Percentiles rank a stretch among this genome's conserved stretches.
These are phyloP conservation scores for Ommatoiulus sabulosus DNA, from an alignment of 2,888 invertebrate species.

Conservation along the genomic window DNA sequence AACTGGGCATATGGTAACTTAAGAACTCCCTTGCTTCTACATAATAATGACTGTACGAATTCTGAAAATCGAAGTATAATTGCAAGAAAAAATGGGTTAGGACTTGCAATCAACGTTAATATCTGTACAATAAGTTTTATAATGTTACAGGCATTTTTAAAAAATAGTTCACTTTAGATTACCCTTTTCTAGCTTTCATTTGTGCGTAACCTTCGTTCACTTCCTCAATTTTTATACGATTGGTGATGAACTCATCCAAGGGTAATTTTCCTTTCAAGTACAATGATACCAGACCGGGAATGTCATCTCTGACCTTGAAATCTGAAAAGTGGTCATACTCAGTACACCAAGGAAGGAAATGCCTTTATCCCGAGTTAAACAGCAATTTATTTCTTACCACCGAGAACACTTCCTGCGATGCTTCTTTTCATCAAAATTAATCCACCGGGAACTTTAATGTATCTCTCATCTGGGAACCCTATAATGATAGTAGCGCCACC, in stretches of 20 bases:
- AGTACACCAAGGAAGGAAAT: too few species aligned
- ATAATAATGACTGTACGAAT: too few species aligned
- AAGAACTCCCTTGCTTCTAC: too few species aligned
- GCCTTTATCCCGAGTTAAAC: neutral
- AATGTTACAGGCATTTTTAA: too few species aligned
- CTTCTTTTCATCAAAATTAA: neutral
- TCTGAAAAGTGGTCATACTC: neutral
- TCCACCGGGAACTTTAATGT: neutral
- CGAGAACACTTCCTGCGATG: neutral
- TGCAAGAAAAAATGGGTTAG: too few species aligned
- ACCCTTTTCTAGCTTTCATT: neutral
- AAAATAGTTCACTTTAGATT: too few species aligned
- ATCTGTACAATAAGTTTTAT: too few species aligned
- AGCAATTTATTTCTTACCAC: neutral
- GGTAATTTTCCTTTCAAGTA: slow-evolving; percentile 23
- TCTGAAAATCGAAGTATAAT: too few species aligned
- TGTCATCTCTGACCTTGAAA: neutral
- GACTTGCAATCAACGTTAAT: too few species aligned
- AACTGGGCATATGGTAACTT: too few species aligned
- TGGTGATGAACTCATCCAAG: slow-evolving; percentile 25
- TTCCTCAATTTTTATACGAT: neutral
- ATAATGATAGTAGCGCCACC: neutral
- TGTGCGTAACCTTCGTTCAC: neutral
- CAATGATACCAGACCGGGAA: neutral
- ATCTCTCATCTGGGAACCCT: neutral